A percentile compares a stretch with the other conserved stretches of the same genome.
Conservation (phyloP, 2,888 invertebrate species). For the Sesia apiformis region DNA sequence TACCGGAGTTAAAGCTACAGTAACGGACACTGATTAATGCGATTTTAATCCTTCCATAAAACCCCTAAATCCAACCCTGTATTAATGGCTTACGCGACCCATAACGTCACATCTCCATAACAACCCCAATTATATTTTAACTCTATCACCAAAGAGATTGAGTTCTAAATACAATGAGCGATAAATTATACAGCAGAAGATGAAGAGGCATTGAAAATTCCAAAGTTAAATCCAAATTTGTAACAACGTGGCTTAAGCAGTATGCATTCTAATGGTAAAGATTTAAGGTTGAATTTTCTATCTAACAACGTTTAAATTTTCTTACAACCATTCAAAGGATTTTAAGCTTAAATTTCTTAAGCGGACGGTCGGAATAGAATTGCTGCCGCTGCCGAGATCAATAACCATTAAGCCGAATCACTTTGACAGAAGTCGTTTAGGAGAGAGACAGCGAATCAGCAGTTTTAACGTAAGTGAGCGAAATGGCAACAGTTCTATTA, state of each 20-base stretch:
- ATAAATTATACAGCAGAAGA: slow-evolving; percentile 12
- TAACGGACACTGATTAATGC: slow-evolving; percentile 80
- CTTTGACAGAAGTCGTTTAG: slow-evolving; percentile 56
- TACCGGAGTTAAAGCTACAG: slow-evolving; percentile 68
- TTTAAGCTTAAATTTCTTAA: slow-evolving; percentile 18
- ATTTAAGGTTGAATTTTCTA: slow-evolving; percentile 48
- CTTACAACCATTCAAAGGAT: slow-evolving; percentile 13
- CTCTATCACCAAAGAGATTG: slow-evolving; percentile 25
- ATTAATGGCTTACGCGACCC: slow-evolving; percentile 51
- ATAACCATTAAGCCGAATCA: slow-evolving; percentile 64
- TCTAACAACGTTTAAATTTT: slow-evolving; percentile 21
- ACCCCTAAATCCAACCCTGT: slow-evolving; percentile 75
- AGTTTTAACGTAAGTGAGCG: slow-evolving; percentile 26
- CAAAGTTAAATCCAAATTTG: slow-evolving; percentile 37
- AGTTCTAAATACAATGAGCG: slow-evolving; percentile 20
- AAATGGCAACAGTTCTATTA: slow-evolving; percentile 28
- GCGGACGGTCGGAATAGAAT: background rate
- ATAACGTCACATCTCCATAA: slow-evolving; percentile 24
- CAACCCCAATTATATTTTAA: slow-evolving; percentile 30
- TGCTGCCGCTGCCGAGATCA: slow-evolving; percentile 39
- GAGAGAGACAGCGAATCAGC: slow-evolving; percentile 29
- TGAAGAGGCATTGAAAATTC: slow-evolving; percentile 6
- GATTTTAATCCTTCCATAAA: slow-evolving; percentile 79
- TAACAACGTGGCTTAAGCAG: slow-evolving; percentile 57
- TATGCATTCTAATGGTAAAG: slow-evolving; percentile 59